A percentile compares a stretch with the other conserved stretches of the same genome.
These are phyloP conservation scores for Diachrysia chrysitis DNA, from an alignment of 2,888 invertebrate species.

Conservation along the genomic window DNA sequence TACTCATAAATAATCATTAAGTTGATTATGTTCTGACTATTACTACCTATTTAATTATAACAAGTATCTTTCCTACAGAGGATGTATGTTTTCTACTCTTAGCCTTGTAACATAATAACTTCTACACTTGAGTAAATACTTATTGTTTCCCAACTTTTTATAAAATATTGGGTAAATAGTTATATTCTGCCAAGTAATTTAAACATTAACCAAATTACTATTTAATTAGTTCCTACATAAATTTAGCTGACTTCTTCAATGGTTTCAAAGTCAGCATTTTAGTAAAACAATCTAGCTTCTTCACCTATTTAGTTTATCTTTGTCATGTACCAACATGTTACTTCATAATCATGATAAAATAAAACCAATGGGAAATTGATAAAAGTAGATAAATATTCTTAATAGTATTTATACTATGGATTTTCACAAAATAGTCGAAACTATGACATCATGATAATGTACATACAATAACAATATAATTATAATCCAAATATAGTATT, in stretches of 20 bases:
- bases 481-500: neutral
- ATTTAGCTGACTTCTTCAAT: neutral
- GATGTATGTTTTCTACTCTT: constrained; percentile 48
- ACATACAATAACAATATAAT: neutral
- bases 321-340: constrained; percentile 26
- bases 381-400: neutral
- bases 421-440: too few species aligned
- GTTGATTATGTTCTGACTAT: constrained; percentile 18
- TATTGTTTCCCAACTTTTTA: constrained; percentile 8
- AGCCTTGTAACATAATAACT: constrained; percentile 46
- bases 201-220: neutral
- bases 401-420: neutral
- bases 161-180: constrained; percentile 11
- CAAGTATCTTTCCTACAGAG: constrained; percentile 25
- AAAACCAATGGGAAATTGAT: constrained; percentile 23
- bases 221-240: constrained; percentile 1
- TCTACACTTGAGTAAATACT: constrained; percentile 37
- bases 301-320: constrained; percentile 31
- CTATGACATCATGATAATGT: neutral
- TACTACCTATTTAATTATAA: constrained; percentile 47
- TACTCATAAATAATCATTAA: constrained; percentile 8
- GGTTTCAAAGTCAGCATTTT: neutral
- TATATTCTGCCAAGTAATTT: neutral
- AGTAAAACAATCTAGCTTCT: neutral
- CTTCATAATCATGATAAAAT: constrained; percentile 32